Base-by-base conservation (phyloP, 2,797 vertebrate genomes). In the Setipinna tenuifilis region DNA sequence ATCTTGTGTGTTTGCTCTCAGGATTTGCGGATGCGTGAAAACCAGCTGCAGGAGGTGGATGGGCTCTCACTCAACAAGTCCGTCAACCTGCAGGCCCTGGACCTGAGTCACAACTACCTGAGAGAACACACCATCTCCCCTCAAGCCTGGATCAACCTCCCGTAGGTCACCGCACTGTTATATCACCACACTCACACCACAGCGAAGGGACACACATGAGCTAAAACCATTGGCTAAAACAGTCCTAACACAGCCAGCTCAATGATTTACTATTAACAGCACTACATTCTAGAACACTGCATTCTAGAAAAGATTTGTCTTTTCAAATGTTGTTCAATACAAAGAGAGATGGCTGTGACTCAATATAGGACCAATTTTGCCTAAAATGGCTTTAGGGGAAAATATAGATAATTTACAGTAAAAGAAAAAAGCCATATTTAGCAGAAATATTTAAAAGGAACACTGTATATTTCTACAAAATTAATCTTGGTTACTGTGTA, bases 61-160 rank as follows among this genome's bases (percentile, higher is more conserved):
- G 94, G 94, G 21, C 92, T 91, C 0, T 48, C 90, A 0, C 89
- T 97, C 86, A 96, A 90, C 81, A 89, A 87, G 84, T 94, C 92
- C 23, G 71, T 84, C 44, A 92, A 93, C 84, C 89, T 97, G 75
- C 93, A 85, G 19, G 82, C 90, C n/a, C 89, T 97, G 84, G 92
- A 95, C 82, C 92, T 97, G 84, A 96, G 95, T 89, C 95, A 95
- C 90, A 97, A 96, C 91, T 84, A 86, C 28, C 91, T 98, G 81
- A 92, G 93, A 62, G 95, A 97, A 82, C 91, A 93, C 88, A 46
- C 58, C 85, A 93, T 97, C 3, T 87, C 86, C 1, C 87, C 88
- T 21, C 83, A 41, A 0, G 91, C 94, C 86, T 96, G 95, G 95
- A 92, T 87, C 6, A 85, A 85, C 23, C 93, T 96, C 44, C 94